These are phyloP conservation scores for Corynorhinus townsendii DNA, from an alignment of 2,113 vertebrate genomes.

Conservation along the genomic window DNA sequence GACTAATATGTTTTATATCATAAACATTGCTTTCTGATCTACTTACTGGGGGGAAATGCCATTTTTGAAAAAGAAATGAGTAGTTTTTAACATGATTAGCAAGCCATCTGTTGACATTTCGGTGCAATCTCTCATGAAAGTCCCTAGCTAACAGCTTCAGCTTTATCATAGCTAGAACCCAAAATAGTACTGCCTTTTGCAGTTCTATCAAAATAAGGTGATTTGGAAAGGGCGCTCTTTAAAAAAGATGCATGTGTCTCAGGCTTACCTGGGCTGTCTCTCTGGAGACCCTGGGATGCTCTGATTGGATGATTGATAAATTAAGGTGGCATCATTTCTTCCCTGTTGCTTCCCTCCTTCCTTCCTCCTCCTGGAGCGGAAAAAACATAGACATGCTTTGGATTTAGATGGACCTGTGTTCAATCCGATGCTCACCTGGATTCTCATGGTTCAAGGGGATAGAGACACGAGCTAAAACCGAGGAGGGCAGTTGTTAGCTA, in stretches of 20 bases:
- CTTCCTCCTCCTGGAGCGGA: not conserved
- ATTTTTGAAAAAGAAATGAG: conserved; percentile 83
- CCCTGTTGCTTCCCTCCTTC: not conserved
- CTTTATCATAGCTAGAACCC: conserved; percentile 83
- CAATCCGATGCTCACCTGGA: not conserved
- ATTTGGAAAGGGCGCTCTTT: conserved; percentile 81
- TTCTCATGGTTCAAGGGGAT: not conserved
- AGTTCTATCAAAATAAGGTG: conserved; percentile 84
- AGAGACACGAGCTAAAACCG: not conserved
- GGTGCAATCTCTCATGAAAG: conserved; percentile 84
- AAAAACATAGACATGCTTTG: not conserved
- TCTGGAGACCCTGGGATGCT: not conserved
- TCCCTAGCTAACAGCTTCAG: conserved; percentile 84
- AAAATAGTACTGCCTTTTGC: conserved; percentile 87
- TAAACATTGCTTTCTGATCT: conserved; percentile 84
- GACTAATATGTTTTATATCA: conserved; percentile 86
- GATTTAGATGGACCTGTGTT: not conserved
- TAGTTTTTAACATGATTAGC: conserved; percentile 88
- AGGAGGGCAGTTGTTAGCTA: not conserved
- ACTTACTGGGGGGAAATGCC: conserved; percentile 80
- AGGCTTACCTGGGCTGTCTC: not conserved
- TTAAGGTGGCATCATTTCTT: not conserved
- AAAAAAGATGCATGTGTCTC: conserved; percentile 55
- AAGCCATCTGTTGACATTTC: conserved; percentile 90
- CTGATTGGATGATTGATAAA: not conserved